Evolutionary conservation across 1,140 invertebrate species (phyloP), one percentile per base, ranked within the genome.

Genomic region (Oppia nitens): DNA sequence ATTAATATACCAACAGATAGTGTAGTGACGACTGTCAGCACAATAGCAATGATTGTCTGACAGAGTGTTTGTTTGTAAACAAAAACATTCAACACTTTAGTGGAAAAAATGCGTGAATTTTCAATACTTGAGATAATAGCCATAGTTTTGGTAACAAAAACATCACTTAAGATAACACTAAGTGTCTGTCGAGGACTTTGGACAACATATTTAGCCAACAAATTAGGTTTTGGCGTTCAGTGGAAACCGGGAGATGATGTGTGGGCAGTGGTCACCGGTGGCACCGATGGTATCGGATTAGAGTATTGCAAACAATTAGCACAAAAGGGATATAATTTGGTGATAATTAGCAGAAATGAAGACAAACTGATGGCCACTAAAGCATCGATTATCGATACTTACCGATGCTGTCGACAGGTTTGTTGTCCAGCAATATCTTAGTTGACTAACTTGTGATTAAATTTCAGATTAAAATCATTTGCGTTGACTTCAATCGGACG

Each of bases 201-300:
- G 32, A 40, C 32, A 6, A 9, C 6, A 6, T 40, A 9, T 40
- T 40, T 40, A 17, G 72, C 68, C 4, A 66, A 68, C 17, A 53
- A 61, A 6, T 59, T 72, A 23, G 66, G 67, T 20, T 62, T 64
- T 20, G 66, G 69, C 62, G 63, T 66, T 9, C 63, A 72, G 59
- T 62, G 70, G 52, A 27, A 12, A 20, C 32, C 56, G 9, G 24
- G 4, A 17, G 48, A 59, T 20, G 53, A 53, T 25, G 45, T 47
- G 14, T 61, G 25, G 26, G 55, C 55, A 21, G 85, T 94, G 59
- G 74, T 93, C 0, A 93, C 89, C 28, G 90, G 90, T 28, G 81
- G 84, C 0, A 93, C 89, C 2, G 88, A 92, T 76, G 89, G 89
- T 11, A 81, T 94, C 65, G 90, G 90, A 14, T 87, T 84, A 72